Conservation (phyloP, 2,888 invertebrate genomes). For the Brachyopa scutellaris region DNA sequence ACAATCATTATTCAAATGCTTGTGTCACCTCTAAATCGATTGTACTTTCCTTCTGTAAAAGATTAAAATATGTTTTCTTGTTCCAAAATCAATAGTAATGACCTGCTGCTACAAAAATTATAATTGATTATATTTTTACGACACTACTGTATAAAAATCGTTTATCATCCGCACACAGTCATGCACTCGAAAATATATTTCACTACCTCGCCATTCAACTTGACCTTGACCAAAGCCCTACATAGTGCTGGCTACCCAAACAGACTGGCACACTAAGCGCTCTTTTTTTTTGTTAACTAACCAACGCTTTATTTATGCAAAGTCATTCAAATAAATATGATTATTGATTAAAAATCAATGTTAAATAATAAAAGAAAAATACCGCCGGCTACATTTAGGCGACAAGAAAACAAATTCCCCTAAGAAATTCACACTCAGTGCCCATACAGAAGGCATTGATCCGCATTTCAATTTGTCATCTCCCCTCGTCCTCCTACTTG, state of each 20-base stretch:
- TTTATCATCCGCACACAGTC: neutral
- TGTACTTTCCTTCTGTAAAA: too few species aligned
- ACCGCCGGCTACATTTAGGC: neutral
- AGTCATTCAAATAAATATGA: slow-evolving; percentile 18
- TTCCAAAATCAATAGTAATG: too few species aligned
- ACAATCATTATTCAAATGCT: too few species aligned
- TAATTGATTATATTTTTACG: slow-evolving; percentile 5
- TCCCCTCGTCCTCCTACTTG: slow-evolving; percentile 5
- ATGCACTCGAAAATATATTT: slow-evolving; percentile 20
- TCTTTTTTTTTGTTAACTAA: too few species aligned
- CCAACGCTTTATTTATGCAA: neutral
- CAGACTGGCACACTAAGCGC: neutral
- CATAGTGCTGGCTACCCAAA: slow-evolving; percentile 12
- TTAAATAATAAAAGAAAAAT: neutral
- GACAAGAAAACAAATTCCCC: slow-evolving; percentile 1
- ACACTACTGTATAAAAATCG: neutral
- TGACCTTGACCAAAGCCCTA: slow-evolving; percentile 68
- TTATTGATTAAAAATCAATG: neutral
- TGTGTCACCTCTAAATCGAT: too few species aligned
- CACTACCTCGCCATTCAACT: slow-evolving; percentile 54
- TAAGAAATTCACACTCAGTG: neutral
- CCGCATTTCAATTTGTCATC: slow-evolving; percentile 17
- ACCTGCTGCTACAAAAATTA: too few species aligned
- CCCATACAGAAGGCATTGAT: slow-evolving; percentile 28
- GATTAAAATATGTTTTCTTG: too few species aligned